Conservation (phyloP, 2,888 invertebrate genomes). For the Rhopalosiphum nymphaeae region DNA sequence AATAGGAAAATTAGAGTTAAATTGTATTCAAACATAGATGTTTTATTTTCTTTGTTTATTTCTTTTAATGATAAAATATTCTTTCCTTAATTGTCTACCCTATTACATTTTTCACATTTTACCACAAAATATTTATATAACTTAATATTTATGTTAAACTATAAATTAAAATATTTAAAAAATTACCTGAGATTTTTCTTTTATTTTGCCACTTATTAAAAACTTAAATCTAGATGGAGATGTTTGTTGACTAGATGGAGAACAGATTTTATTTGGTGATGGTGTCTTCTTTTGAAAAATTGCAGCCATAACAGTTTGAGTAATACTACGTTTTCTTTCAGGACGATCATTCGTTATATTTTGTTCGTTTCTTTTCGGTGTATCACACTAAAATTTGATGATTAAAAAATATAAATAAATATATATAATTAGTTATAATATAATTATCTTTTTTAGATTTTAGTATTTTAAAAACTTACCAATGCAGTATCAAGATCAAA, state of each 20-base stretch:
- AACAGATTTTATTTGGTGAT: constrained; percentile 67
- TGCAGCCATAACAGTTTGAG: constrained; percentile 82
- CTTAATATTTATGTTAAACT: neutral
- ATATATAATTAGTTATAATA: neutral
- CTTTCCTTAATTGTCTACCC: neutral
- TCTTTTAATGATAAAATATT: neutral
- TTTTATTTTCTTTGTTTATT: neutral
- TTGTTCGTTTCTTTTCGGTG: constrained; percentile 37
- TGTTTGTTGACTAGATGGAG: constrained; percentile 68
- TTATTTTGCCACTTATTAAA: constrained; percentile 53
- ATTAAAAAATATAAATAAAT: neutral
- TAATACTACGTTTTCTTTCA: constrained; percentile 84
- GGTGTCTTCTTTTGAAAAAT: constrained; percentile 81
- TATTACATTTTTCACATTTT: neutral
- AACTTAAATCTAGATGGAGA: constrained; percentile 60
- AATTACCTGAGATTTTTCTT: constrained; percentile 63
- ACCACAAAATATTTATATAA: neutral
- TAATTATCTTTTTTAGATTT: no score
- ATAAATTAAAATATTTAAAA: neutral
- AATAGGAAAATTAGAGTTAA: no score
- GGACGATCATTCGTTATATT: constrained; percentile 71
- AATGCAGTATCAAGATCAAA: constrained; percentile 28
- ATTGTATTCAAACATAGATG: neutral
- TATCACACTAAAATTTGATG: constrained; percentile 27
- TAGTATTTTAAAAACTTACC: constrained; percentile 19